Conservation (phyloP, 1,140 invertebrate species). For the Drosophila varians region DNA sequence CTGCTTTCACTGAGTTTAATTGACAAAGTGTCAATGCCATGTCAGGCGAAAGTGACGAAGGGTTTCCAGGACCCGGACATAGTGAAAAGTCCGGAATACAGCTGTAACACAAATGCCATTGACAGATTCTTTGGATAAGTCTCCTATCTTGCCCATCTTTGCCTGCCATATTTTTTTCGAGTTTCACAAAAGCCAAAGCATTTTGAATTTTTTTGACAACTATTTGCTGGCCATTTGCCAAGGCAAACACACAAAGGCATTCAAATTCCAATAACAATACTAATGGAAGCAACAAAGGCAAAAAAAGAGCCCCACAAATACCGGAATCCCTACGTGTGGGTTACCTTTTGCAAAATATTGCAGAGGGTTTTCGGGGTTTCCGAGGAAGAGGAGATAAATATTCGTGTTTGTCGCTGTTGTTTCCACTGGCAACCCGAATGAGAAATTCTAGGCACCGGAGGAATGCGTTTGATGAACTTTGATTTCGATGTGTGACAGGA, state of each 20-base stretch:
- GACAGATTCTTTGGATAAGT: conserved; percentile 11
- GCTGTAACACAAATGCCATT: conserved; percentile 6
- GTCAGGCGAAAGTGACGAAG: conserved; percentile 24
- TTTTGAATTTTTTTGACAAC: conserved; percentile 20
- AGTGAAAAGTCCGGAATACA: background rate
- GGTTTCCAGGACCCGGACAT: conserved; percentile 2
- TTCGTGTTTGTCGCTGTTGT: conserved; percentile 1
- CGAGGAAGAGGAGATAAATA: background rate
- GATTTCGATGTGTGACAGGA: conserved; percentile 26
- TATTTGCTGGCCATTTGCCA: conserved; percentile 36
- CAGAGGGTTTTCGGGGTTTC: background rate
- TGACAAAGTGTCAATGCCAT: conserved; percentile 34
- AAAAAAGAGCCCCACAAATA: conserved; percentile 4
- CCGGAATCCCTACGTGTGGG: conserved; percentile 14
- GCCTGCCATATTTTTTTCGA: background rate
- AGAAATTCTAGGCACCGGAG: conserved; percentile 19
- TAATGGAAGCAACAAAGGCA: conserved; percentile 16
- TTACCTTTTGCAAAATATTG: conserved; percentile 22
- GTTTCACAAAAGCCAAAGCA: background rate
- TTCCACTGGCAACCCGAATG: conserved; percentile 18
- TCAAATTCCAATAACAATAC: conserved; percentile 25
- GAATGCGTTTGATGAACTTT: conserved; percentile 31
- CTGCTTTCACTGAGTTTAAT: conserved; percentile 20
- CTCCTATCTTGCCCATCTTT: too few species aligned
- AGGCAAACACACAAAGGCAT: conserved; percentile 19